Evolutionary conservation across 2,113 vertebrate genomes (phyloP).

Genomic region (Festucalex cinctus): DNA sequence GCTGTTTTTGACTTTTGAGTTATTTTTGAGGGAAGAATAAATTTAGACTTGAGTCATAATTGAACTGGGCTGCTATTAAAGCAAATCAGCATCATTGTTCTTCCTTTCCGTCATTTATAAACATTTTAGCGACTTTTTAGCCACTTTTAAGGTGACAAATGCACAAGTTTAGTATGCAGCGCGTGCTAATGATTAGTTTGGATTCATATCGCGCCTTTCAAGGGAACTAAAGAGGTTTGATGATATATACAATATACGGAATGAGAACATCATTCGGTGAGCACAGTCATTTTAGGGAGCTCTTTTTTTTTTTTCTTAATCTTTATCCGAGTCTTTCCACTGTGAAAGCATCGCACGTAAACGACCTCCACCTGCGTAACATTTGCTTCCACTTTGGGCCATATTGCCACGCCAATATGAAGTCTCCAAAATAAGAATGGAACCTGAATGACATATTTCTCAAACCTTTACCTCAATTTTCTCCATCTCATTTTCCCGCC

Average conservation of each 20-base stretch:
- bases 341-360: conserved; percentile 45
- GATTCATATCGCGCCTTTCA: not conserved
- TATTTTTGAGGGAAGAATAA: too few species aligned
- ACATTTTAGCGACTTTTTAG: not conserved
- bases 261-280: not conserved
- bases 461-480: conserved; percentile 9
- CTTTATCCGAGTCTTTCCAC: too few species aligned
- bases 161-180: not conserved
- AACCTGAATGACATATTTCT: conserved; percentile 39
- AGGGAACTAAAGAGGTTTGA: not conserved
- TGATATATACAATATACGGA: not conserved
- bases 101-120: too few species aligned
- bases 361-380: conserved; percentile 59
- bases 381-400: conserved; percentile 42
- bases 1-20: too few species aligned
- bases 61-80: too few species aligned
- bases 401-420: conserved; percentile 69
- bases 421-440: conserved; percentile 54
- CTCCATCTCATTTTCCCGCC: conserved; percentile 10
- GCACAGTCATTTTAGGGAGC: not conserved
- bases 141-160: not conserved
- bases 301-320: not conserved
- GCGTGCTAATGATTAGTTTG: not conserved
- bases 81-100: too few species aligned
- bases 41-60: too few species aligned